Evolutionary conservation across 64 coral and sea anemone genomes (phyloP), one percentile per base, ranked within the genome.

Genomic region (Montipora cactus): DNA sequence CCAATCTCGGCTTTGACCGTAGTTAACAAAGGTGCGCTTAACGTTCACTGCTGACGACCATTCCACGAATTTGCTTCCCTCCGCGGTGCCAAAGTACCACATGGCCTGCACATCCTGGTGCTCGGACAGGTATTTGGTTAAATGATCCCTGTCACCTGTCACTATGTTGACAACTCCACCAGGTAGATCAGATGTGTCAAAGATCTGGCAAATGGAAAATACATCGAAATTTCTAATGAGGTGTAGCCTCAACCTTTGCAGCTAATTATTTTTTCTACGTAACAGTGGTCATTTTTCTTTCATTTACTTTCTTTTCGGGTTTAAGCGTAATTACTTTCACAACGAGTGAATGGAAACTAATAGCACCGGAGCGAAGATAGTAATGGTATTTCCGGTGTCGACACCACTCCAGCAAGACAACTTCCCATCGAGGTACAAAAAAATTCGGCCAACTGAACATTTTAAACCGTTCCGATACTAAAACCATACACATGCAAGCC

Each of bases 101-200:
- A 98, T 98, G 12, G 91, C 91, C 48, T 98, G 94, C 47, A 98
- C 97, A 37, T 98, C 95, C 28, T 98, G 97, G 78, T 98, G 97
- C 47, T 98, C 97, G 0, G 88, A 71, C 46, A 98, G 85, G 55
- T 96, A 98, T 77, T 96, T 98, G 64, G 97, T 98, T 12, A 98
- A 87, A 83, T 98, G 97, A 74, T 98, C 92, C 4, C 97, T 44
- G 74, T 98, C 75, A 47, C 97, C 97, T 25, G 97, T 96, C 1
- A 98, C 87, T 53, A 98, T 98, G 67, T 98, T 98, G 19, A 98
- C 94, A 5, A 98, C 97, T 14, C 94, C 97, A 16, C 91, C 97
- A 5, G 97, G 97, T n/a, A 98, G 52, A 76, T 98, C 97, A 4
- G 97, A 98, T 8, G 97, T 98, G 74, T 98, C 94, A 66, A 98